phyloP scores from a whole-genome alignment of 2,797 vertebrate genomes.

The Poecilia wingei region DNA sequence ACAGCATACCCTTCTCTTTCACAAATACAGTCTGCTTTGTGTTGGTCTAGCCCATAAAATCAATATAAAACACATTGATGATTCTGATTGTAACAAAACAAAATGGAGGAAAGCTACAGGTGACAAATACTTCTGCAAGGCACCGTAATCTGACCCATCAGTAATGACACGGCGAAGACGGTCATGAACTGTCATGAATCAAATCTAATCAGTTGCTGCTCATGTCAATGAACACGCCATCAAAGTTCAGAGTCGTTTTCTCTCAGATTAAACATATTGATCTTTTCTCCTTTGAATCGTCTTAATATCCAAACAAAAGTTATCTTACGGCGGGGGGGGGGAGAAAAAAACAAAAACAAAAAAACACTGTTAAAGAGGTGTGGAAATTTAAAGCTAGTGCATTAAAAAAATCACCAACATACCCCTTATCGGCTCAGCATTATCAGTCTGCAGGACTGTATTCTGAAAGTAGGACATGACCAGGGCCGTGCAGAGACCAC shows the following conservation, averaged over 20 bases:
- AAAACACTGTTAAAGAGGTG: neutral
- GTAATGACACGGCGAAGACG: neutral
- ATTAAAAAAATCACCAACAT: conserved; percentile 20
- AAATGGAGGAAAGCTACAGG: neutral
- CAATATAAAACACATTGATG: neutral
- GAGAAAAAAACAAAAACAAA: neutral
- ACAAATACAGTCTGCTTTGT: neutral
- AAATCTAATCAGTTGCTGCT: neutral
- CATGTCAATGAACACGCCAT: conserved; percentile 4
- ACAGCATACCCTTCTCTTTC: neutral
- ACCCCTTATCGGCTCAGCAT: neutral
- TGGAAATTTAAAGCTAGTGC: neutral
- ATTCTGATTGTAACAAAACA: neutral
- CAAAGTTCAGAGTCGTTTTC: conserved; percentile 16
- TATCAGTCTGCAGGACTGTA: neutral
- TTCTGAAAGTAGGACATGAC: neutral
- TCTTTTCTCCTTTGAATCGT: conserved; percentile 21
- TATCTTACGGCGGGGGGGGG: conserved; percentile 9
- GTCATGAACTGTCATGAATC: neutral
- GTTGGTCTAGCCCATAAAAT: neutral
- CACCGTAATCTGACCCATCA: neutral
- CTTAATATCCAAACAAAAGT: conserved; percentile 47
- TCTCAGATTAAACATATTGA: conserved; percentile 39
- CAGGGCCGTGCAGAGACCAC: too few relatives aligned
- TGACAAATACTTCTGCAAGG: neutral